Base-by-base conservation (phyloP, 1,140 invertebrate species). In the Drosophila trapezifrons region DNA sequence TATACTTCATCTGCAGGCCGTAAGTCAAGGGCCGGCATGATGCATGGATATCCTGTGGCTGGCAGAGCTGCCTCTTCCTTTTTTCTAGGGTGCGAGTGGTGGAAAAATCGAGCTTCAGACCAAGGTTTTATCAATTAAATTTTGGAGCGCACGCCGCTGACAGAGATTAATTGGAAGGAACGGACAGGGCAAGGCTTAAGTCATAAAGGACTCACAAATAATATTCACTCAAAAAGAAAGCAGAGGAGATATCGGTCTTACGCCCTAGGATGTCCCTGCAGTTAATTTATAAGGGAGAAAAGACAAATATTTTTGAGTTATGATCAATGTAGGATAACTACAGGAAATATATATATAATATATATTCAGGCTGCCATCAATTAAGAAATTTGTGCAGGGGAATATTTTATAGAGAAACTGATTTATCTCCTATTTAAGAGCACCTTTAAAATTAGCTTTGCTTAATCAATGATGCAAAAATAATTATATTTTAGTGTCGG, bases 1-100 rank as follows among this genome's bases (percentile, higher is more conserved):
- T 49, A 71, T 72, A 71, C 69, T 71, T 72, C 35, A 72, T 72
- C 17, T 72, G 27, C 54, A 17, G 52, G 43, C 17, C 52, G 52
- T 72, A 71, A 70, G 49, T 72, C 69, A 71, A 35, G 27, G 12
- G 15, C 20, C 45, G 35, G 51, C 67, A 57, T 40, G 67, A 72
- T 71, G 69, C 43, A 72, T 71, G 51, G 5, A 40, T 71, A 71
- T 42, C 27, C 69, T 58, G 49, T 22, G 52, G 51, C 65, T 54
- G 29, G 65, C 43, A 15, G 35, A 46, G 32, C 13, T 3, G 27
- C n/a, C 18, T 18, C 18, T 15, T 54, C 18, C 17, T 17, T 17
- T 13, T 32, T 32, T 3, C 29, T 22, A 9, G 32, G 4, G 40
- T 22, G 8, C 7, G 2, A 25, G 32, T 38, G 46, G 37, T 29